A percentile compares a stretch with the other conserved stretches of the same genome.
These are phyloP conservation scores for Ammodytes dubius DNA, from an alignment of 2,113 vertebrate species.

Conservation along the genomic window DNA sequence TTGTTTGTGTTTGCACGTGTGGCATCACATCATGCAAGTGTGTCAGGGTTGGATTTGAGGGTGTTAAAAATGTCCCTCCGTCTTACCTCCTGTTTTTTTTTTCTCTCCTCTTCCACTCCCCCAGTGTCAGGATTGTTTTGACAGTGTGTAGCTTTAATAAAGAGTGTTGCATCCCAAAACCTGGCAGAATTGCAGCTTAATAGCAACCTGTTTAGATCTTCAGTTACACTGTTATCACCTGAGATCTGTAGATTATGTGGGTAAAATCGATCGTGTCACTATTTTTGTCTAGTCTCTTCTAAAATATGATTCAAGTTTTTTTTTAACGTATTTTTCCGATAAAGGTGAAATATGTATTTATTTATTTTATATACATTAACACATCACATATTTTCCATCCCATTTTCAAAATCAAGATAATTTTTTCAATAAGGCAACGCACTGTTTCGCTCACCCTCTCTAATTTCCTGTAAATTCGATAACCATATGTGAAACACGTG, in stretches of 20 bases:
- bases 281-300: not conserved
- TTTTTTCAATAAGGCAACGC: no score
- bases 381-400: no score
- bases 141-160: conserved; percentile 11
- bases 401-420: no score
- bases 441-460: no score
- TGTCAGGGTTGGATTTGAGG: conserved; percentile 24
- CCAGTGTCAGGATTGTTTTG: conserved; percentile 23
- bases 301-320: conserved; percentile 6
- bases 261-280: conserved; percentile 4
- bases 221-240: conserved; percentile 3
- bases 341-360: no score
- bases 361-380: no score
- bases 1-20: conserved; percentile 9
- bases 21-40: conserved; percentile 22
- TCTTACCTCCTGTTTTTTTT: not conserved
- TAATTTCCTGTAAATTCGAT: no score
- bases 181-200: not conserved
- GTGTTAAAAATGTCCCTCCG: conserved; percentile 15
- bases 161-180: not conserved
- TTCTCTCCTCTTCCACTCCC: conserved; percentile 8
- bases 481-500: no score
- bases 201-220: conserved; percentile 5
- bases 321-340: not conserved
- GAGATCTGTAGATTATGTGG: conserved; percentile 11